These are phyloP conservation scores for Parnassius mnemosyne DNA, from an alignment of 2,888 invertebrate species.

Conservation along the genomic window DNA sequence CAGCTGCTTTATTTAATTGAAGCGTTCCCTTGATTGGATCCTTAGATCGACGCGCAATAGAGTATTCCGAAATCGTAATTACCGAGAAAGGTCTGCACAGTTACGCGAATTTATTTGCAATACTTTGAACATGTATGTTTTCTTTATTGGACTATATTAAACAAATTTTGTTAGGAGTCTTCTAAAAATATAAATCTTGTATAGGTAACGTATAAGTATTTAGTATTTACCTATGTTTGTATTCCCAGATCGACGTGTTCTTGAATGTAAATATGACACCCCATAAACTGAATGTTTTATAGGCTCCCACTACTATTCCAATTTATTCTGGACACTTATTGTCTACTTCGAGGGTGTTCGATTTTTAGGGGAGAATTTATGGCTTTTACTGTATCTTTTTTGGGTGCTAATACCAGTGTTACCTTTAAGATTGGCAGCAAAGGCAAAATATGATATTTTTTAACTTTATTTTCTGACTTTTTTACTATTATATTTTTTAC, in stretches of 20 bases:
- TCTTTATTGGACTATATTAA: not conserved
- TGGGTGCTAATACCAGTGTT: conserved; percentile 48
- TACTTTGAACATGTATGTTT: not conserved
- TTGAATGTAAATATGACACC: conserved; percentile 80
- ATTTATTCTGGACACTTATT: conserved; percentile 80
- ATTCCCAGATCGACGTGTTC: conserved; percentile 66
- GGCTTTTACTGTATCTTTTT: conserved; percentile 61
- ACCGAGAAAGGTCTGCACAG: conserved; percentile 16
- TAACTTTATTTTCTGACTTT: no score
- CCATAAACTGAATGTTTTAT: conserved; percentile 80
- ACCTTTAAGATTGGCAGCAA: conserved; percentile 41
- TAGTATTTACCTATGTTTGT: conserved; percentile 56
- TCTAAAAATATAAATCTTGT: not conserved
- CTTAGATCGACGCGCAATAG: conserved; percentile 39
- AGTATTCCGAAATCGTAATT: conserved; percentile 22
- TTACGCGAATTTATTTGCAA: conserved; percentile 13
- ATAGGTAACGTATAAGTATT: no score
- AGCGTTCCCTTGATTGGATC: conserved; percentile 68
- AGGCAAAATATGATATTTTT: not conserved
- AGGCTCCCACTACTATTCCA: conserved; percentile 75
- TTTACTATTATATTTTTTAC: no score
- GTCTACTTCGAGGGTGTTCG: conserved; percentile 74
- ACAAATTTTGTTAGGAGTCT: not conserved
- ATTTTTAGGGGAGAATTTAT: conserved; percentile 75
- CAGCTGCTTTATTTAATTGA: conserved; percentile 64